Evolutionary conservation across 2,888 invertebrate genomes (phyloP).

Genomic region (Cephus rjabovi): DNA sequence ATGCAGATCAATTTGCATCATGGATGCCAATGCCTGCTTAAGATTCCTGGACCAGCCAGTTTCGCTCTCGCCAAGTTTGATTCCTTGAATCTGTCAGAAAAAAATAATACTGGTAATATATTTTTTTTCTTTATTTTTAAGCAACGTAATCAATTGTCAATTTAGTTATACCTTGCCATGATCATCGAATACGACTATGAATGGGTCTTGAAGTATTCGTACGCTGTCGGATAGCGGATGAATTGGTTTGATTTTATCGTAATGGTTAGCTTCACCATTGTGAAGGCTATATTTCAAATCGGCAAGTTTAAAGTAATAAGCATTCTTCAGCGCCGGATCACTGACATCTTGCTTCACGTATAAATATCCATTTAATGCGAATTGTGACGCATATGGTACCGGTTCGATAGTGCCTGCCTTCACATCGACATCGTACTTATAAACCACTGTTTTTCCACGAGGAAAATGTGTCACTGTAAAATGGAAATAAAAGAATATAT

Average conservation of each 20-base stretch:
- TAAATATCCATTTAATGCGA: constrained; percentile 57
- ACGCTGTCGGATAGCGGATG: constrained; percentile 35
- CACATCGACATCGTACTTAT: constrained; percentile 62
- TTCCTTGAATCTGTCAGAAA: constrained; percentile 49
- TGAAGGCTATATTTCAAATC: constrained; percentile 55
- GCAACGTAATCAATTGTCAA: neutral
- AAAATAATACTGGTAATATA: neutral
- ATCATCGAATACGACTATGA: constrained; percentile 46
- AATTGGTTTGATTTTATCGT: constrained; percentile 21
- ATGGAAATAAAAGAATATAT: neutral
- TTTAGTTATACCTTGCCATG: constrained; percentile 37
- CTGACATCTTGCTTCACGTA: constrained; percentile 47
- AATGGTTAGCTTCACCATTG: constrained; percentile 48
- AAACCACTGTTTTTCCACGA: constrained; percentile 67
- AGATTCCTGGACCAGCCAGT: constrained; percentile 63
- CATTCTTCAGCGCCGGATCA: constrained; percentile 44
- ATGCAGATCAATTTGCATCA: constrained; percentile 61
- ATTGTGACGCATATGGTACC: constrained; percentile 54
- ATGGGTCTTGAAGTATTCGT: constrained; percentile 42
- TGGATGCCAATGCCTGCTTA: constrained; percentile 64
- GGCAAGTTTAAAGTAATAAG: constrained; percentile 49
- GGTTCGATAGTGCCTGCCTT: constrained; percentile 61
- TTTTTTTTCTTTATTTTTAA: neutral
- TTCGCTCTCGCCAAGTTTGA: constrained; percentile 53
- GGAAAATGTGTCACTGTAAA: constrained; percentile 55